These are phyloP conservation scores for Sesia bembeciformis DNA, from an alignment of 2,888 invertebrate species.

Conservation along the genomic window DNA sequence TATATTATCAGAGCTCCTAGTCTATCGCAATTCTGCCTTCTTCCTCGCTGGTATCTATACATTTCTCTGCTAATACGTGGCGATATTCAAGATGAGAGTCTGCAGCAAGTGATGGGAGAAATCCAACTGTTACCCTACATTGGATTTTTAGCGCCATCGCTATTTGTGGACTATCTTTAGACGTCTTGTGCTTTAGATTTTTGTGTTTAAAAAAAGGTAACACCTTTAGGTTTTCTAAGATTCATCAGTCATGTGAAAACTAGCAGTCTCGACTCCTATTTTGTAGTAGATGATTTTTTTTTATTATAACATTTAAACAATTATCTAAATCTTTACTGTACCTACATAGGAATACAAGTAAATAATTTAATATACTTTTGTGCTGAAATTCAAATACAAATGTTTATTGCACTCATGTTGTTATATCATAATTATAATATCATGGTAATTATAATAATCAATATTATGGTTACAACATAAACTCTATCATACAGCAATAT, in stretches of 20 bases:
- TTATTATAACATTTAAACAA: too few species aligned
- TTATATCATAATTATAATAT: too few species aligned
- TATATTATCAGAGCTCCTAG: slow-evolving; percentile 35
- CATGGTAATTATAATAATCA: too few species aligned
- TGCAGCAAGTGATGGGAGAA: slow-evolving; percentile 64
- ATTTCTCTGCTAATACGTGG: slow-evolving; percentile 11
- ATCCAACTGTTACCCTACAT: slow-evolving; percentile 62
- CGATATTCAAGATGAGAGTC: slow-evolving; percentile 28
- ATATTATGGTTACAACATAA: too few species aligned
- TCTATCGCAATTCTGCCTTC: slow-evolving; percentile 42
- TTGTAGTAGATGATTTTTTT: too few species aligned
- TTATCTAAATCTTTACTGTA: too few species aligned
- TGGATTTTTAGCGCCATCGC: slow-evolving; percentile 67
- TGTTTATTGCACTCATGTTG: too few species aligned
- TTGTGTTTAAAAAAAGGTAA: not conserved
- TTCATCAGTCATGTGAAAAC: not conserved
- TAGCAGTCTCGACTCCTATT: not conserved
- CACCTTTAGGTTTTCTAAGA: not conserved
- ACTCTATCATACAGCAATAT: too few species aligned
- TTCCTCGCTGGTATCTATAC: slow-evolving; percentile 19
- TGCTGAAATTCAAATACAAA: too few species aligned
- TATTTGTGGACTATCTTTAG: slow-evolving; percentile 60
- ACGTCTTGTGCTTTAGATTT: slow-evolving; percentile 19
- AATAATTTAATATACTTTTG: too few species aligned
- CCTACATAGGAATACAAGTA: too few species aligned